Base-by-base conservation (phyloP, 2,888 invertebrate genomes). In the Camponotus fellah region DNA sequence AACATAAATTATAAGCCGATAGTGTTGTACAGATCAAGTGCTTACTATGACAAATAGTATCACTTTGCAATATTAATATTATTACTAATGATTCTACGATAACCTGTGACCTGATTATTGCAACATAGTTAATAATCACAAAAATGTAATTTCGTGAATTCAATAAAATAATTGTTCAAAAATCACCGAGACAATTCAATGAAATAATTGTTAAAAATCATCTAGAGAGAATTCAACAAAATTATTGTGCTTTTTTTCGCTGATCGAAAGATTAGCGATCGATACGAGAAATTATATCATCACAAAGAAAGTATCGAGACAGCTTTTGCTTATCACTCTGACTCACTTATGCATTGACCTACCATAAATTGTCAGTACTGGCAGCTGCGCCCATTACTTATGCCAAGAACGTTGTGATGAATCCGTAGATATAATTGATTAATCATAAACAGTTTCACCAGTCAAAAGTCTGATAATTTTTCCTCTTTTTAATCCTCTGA, bases 321-420 rank as follows among this genome's bases (percentile, higher is more conserved):
- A n/a, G n/a, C 9, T 53, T 4, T 34, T 43, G 40, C 12, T 26
- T 53, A 37, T 74, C 32, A 43, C 0, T 26, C 21, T 0, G n/a
- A 53, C 14, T 12, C n/a, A 60, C 26, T 26, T 60, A 3, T 5
- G 32, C 26, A 14, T 17, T 32, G 43, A 74, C 62, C 2, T 75
- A 62, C 75, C 32, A 14, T 3, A 21, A 4, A 14, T 4, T 14
- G 14, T 46, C 3, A 46, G 46, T 14, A 21, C 62, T 75, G 62
- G 1, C n/a, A n/a, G 75, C 46, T 2, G 75, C 34, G 14, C 75
- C 46, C 75, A 75, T 75, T 37, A 14, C n/a, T 12, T 34, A 56
- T 37, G 2, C 5, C 34, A 21, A 56, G 68, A 69, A 32, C 14
- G 3, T 26, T 17, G 21, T 34, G 21, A 53, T 14, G 14, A 14